phyloP scores from a whole-genome alignment of 2,888 invertebrate species.

The Diloba caeruleocephala region DNA sequence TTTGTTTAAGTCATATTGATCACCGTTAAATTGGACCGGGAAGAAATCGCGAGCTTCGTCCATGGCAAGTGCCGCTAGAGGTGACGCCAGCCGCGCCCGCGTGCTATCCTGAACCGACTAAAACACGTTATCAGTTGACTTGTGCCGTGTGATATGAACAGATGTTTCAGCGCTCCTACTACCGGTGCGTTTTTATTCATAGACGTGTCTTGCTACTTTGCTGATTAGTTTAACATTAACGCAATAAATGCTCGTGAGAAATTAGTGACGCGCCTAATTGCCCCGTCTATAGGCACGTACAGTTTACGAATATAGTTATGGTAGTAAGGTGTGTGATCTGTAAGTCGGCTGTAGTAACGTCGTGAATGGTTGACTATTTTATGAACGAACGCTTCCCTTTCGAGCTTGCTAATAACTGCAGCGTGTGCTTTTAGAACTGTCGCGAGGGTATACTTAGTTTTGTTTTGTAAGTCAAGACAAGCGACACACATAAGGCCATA shows the following conservation, averaged over 20 bases:
- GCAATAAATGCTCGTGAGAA: slow-evolving; percentile 22
- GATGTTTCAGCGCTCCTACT: slow-evolving; percentile 40
- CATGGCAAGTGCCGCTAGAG: slow-evolving; percentile 18
- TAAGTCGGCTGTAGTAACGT: too few species aligned
- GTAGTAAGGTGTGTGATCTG: too few species aligned
- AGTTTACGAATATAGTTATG: too few species aligned
- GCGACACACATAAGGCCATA: too few species aligned
- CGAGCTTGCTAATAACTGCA: too few species aligned
- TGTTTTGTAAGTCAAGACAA: too few species aligned
- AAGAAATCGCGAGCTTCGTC: slow-evolving; percentile 56
- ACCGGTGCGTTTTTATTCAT: slow-evolving; percentile 31
- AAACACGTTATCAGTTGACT: slow-evolving; percentile 39
- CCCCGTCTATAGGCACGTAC: neutral
- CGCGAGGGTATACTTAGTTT: too few species aligned
- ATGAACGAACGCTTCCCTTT: too few species aligned
- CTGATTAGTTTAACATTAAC: slow-evolving; percentile 28
- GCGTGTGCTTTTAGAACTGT: too few species aligned
- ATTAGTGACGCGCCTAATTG: slow-evolving; percentile 23
- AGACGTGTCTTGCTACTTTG: slow-evolving; percentile 28
- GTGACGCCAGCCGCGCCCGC: slow-evolving; percentile 17
- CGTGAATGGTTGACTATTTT: too few species aligned
- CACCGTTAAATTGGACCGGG: slow-evolving; percentile 78
- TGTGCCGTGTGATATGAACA: slow-evolving; percentile 42
- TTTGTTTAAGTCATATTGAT: slow-evolving; percentile 90
- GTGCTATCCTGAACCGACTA: slow-evolving; percentile 27